These are phyloP conservation scores for Antheraea pernyi DNA, from an alignment of 1,140 invertebrate species.

Conservation along the genomic window DNA sequence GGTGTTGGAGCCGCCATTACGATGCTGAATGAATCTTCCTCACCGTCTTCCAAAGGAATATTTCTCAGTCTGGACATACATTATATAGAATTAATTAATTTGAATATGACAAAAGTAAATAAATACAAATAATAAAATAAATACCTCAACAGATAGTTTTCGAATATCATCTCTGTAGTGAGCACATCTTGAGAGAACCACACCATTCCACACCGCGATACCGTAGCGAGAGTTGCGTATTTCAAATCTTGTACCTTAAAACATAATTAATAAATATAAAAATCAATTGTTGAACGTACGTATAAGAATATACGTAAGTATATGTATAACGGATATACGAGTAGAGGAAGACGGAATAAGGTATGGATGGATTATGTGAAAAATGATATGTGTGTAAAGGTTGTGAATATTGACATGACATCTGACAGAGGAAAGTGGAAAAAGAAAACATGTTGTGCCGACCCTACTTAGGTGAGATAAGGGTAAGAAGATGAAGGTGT, in stretches of 20 bases:
- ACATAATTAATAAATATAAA: background rate
- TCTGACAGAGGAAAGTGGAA: too few relatives aligned
- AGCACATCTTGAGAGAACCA: constrained; percentile 99
- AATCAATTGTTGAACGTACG: too few relatives aligned
- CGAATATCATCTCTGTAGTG: constrained; percentile 99
- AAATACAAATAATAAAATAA: background rate
- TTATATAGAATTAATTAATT: background rate
- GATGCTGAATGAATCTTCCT: constrained; percentile 85
- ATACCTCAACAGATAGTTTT: constrained; percentile 91
- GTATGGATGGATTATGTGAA: too few relatives aligned
- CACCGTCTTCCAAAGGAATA: constrained; percentile 95
- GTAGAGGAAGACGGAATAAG: too few relatives aligned
- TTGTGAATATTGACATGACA: too few relatives aligned
- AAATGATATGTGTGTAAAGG: too few relatives aligned
- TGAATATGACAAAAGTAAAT: background rate
- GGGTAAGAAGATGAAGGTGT: too few relatives aligned
- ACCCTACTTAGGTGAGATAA: too few relatives aligned
- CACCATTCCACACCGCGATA: constrained; percentile 99
- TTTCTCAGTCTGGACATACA: constrained; percentile 85
- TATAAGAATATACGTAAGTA: too few relatives aligned
- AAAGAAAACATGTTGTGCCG: too few relatives aligned
- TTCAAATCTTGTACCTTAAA: constrained; percentile 95
- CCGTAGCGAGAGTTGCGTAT: constrained; percentile 98
- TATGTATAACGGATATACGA: too few relatives aligned
- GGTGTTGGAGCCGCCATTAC: constrained; percentile 67